Base-by-base conservation (phyloP, 2,113 vertebrate species). In the Xenus cinereus region DNA sequence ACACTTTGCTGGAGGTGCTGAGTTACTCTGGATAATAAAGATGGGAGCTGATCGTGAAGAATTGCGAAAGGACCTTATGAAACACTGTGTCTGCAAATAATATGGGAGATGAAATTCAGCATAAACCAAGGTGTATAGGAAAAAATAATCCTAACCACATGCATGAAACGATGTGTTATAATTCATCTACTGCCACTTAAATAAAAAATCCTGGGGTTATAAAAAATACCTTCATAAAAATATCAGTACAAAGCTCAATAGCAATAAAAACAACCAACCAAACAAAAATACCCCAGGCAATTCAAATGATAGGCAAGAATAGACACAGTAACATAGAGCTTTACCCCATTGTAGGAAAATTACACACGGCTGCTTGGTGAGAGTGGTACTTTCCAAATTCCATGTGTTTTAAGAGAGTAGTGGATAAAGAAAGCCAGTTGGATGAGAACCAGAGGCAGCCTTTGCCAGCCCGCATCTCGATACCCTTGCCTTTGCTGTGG, bases 1-100 rank as follows among this genome's bases (percentile, higher is more conserved):
- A 86, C 41, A 84, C 46, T n/a, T 78, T 88, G 50, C 57, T 67
- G 88, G 54, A 93, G 67, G 26, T 92, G 83, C 67, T 41, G 57
- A 84, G 83, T 74, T 94, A 90, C 9, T 16, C 45, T 43, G 6
- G 7, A 22, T 54, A 62, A 74, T 66, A 69, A 85, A 76, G 62
- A 79, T 79, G 48, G 50, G 53, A 82, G 39, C 18, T 21, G 30
- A 63, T 59, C 82, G 48, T 56, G 53, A 85, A 78, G 74, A 85
- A 87, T 24, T 96, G 85, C 57, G 79, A 84, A 93, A 92, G 41
- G 57, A 64, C 45, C 43, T 91, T 53, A 75, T 37, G 78, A 88
- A 96, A 73, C 39, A 71, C 5, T 26, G 20, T 24, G 48, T 73
- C 64, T 53, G 41, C 30, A 87, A 69, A 51, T 83, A 51, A 57